A percentile compares a stretch with the other conserved stretches of the same genome.
Conservation (phyloP, 1,140 invertebrate species). For the Saxidomus purpurata region DNA sequence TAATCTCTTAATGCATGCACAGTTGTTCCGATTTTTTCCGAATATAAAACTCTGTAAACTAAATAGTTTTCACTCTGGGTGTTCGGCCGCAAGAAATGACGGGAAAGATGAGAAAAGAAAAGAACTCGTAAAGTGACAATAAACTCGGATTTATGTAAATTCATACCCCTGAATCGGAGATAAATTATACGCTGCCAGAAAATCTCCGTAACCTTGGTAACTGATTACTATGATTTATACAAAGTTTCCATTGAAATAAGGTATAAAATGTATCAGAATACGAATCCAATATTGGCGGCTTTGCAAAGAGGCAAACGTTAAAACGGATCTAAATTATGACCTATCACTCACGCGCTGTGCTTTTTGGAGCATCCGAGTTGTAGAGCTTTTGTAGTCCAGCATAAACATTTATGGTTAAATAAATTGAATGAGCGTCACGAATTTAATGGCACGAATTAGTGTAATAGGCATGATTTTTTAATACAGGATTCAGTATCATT, state of each 20-base stretch:
- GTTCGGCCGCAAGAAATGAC: conserved; percentile 33
- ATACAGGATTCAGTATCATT: background rate
- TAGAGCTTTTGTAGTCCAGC: background rate
- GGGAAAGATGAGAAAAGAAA: conserved; percentile 41
- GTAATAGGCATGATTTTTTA: conserved; percentile 36
- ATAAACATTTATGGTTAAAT: conserved; percentile 62
- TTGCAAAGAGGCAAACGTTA: conserved; percentile 26
- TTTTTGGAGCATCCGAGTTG: conserved; percentile 33
- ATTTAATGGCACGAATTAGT: conserved; percentile 60
- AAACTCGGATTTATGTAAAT: conserved; percentile 68
- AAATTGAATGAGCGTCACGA: conserved; percentile 48
- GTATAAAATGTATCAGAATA: conserved; percentile 68
- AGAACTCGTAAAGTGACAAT: conserved; percentile 61
- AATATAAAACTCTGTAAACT: conserved; percentile 53
- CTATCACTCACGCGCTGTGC: conserved; percentile 48
- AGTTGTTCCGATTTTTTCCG: conserved; percentile 51
- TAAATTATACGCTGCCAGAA: conserved; percentile 68
- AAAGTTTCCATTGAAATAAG: conserved; percentile 64
- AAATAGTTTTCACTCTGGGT: conserved; percentile 66
- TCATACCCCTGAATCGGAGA: conserved; percentile 61
- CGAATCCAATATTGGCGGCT: conserved; percentile 49
- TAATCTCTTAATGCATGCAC: conserved; percentile 61
- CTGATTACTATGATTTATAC: conserved; percentile 64
- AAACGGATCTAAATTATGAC: conserved; percentile 64
- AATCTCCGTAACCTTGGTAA: conserved; percentile 47